Evolutionary conservation across 2,797 vertebrate species (phyloP).

Genomic region (Epinephelus malabaricus): DNA sequence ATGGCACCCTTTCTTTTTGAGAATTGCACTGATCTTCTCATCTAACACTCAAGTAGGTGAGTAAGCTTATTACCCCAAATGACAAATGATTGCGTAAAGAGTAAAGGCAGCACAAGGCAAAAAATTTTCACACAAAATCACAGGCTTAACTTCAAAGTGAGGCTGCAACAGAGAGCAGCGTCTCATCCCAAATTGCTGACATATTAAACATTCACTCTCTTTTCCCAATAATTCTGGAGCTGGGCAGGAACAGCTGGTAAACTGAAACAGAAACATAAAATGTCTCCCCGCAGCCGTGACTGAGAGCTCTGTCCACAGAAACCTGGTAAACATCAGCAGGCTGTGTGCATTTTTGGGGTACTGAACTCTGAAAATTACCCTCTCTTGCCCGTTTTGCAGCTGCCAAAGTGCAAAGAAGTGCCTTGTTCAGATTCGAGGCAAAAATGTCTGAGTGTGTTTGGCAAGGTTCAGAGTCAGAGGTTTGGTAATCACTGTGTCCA

Average conservation of each 20-base stretch:
- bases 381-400: constrained; percentile 14
- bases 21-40: too few species aligned
- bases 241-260: constrained; percentile 14
- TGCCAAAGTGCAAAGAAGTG: constrained; percentile 26
- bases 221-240: constrained; percentile 8
- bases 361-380: constrained; percentile 32
- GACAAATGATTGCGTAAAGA: not conserved
- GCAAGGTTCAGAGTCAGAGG: constrained; percentile 16
- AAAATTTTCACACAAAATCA: not conserved
- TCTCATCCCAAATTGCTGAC: not conserved
- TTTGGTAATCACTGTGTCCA: constrained; percentile 17
- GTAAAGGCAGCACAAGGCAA: not conserved
- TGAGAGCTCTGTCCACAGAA: constrained; percentile 23
- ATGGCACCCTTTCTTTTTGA: not conserved
- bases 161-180: not conserved
- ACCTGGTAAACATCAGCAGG: constrained; percentile 24
- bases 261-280: constrained; percentile 26
- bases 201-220: constrained; percentile 8
- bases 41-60: not conserved
- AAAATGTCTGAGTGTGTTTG: not conserved
- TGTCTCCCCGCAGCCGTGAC: not conserved
- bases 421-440: constrained; percentile 11
- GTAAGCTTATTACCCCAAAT: not conserved
- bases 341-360: constrained; percentile 7
- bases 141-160: not conserved